These are phyloP conservation scores for Perizoma flavofasciatum DNA, from an alignment of 2,888 invertebrate genomes.

Conservation along the genomic window DNA sequence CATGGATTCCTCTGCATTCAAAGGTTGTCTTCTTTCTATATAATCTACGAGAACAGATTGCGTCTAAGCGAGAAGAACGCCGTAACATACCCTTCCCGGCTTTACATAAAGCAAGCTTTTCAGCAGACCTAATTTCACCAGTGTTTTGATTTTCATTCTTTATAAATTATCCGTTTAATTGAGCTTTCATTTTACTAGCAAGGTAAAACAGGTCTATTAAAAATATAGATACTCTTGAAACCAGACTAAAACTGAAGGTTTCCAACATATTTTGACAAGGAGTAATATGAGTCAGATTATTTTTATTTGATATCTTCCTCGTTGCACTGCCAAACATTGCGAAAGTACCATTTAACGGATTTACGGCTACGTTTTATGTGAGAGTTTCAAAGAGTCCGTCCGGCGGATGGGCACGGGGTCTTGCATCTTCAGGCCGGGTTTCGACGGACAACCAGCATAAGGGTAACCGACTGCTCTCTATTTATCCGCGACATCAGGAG, in stretches of 20 bases:
- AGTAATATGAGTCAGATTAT: slow-evolving; percentile 5
- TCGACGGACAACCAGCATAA: slow-evolving; percentile 1
- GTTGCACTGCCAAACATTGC: slow-evolving; percentile 33
- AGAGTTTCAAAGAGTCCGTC: slow-evolving; percentile 42
- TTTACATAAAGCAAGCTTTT: too few relatives aligned
- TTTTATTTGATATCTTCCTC: slow-evolving; percentile 34
- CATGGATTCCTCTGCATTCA: too few relatives aligned
- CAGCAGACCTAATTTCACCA: too few relatives aligned
- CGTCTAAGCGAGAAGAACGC: too few relatives aligned
- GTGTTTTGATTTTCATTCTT: too few relatives aligned
- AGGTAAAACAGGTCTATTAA: slow-evolving; percentile 9
- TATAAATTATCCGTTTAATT: slow-evolving; percentile 8
- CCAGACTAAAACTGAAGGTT: slow-evolving; percentile 12
- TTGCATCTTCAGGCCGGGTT: slow-evolving; percentile 24
- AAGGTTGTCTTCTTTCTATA: too few relatives aligned
- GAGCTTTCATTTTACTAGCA: slow-evolving; percentile 11
- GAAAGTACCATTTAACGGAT: slow-evolving; percentile 37
- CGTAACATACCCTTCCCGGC: too few relatives aligned
- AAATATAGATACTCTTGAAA: slow-evolving; percentile 14
- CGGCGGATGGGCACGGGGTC: slow-evolving; percentile 43
- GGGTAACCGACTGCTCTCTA: too few relatives aligned
- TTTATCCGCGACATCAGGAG: too few relatives aligned
- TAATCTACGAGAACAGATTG: too few relatives aligned
- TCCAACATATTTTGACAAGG: slow-evolving; percentile 9
- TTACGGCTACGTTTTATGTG: slow-evolving; percentile 44